Base-by-base conservation (phyloP, 2,113 vertebrate genomes). In the Sylvilagus bachmani region DNA sequence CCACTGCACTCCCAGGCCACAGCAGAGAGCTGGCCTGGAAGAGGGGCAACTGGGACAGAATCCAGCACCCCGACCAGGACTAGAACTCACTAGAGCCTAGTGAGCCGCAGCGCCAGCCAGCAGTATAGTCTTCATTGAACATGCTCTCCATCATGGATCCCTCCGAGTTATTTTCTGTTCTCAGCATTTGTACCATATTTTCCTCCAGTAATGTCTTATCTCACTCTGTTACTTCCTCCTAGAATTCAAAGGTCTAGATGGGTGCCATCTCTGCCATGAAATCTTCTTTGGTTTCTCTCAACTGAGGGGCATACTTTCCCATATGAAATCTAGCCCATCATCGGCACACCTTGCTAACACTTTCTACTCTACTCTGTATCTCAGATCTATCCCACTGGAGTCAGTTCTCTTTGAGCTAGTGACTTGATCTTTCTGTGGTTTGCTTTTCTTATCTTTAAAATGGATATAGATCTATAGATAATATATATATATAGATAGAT, bases 291-390 rank as follows among this genome's bases (percentile, higher is more conserved):
- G 71, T 22, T 79, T 75, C 77, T 90, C 77, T 90, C 33, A 33
- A 17, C 4, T 10, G 24, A 75, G 62, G n/a, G 8, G 53, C 9
- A n/a, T 6, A 33, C 9, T 31, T 64, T 81, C 12, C 19, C n/a
- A 22, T n/a, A 1, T 9, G 16, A 55, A 69, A 11, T 49, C 49
- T 11, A 17, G 16, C 19, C 10, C 19, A 0, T 21, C 10, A 2
- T 21, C 29, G 27, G 33, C 13, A 36, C 1, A 6, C 14, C 19
- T 27, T 21, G 38, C 44, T 29, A 44, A 21, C 6, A 38, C 29
- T 24, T 73, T 53, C 19, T 12, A 10, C 31, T 51, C 79, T 36
- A 12, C 13, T 74, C 27, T 10, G 25, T 36, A 17, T 55, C 61
- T 74, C 55, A 14, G 9, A 25, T 21, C 5, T 9, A 12, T 6